Conservation (phyloP, 2,797 vertebrate genomes). For the Pithecia hirsuta region DNA sequence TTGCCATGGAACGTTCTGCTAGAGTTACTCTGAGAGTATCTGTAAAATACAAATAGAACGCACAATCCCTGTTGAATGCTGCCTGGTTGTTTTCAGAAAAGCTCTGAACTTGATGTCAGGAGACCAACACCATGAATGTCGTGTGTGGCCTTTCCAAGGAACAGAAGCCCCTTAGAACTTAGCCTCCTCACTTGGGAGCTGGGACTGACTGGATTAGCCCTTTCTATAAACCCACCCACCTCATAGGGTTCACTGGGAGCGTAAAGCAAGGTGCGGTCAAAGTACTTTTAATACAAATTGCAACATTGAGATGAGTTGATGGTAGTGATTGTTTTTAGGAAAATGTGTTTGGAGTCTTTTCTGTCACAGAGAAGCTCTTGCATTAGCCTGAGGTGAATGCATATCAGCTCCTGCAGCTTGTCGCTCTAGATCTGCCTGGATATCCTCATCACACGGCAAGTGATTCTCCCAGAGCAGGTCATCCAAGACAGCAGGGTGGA, state of each 20-base stretch:
- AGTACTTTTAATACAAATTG: not conserved
- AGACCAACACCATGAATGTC: no score
- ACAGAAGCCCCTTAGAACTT: not conserved
- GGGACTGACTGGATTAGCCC: not conserved
- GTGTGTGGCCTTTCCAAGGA: not conserved
- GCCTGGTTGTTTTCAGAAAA: not conserved
- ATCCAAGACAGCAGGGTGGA: not conserved
- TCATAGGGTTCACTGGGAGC: not conserved
- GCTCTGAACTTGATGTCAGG: not conserved
- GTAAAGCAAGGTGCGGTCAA: not conserved
- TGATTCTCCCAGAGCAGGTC: not conserved
- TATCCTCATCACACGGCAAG: not conserved
- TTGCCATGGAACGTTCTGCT: no score
- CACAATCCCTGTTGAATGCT: not conserved
- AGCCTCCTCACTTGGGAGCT: not conserved
- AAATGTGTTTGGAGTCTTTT: not conserved
- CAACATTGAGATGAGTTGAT: not conserved
- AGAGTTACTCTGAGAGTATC: not conserved
- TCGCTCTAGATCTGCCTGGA: not conserved
- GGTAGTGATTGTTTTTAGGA: not conserved
- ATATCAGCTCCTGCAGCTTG: not conserved
- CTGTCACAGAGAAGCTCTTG: not conserved
- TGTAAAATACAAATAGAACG: not conserved
- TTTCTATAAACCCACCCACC: not conserved
- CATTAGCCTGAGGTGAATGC: not conserved